Evolutionary conservation across 92 coral and sea anemone genomes (phyloP), one percentile per base, ranked within the genome.

Genomic region (Scolanthus callimorphus): DNA sequence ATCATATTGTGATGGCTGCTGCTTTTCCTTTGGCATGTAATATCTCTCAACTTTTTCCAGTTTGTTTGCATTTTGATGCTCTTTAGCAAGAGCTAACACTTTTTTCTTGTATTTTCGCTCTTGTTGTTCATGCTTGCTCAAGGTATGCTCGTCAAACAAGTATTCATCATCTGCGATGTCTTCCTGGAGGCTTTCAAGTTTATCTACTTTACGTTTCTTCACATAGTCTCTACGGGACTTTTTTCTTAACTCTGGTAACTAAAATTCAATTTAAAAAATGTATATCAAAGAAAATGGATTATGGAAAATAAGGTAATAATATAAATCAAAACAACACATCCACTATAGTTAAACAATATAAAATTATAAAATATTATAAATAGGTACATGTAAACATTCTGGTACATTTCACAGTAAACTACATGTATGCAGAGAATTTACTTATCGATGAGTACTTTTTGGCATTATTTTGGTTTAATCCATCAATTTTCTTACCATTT

Each of bases 1-100:
- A 63, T 94, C 99, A 70, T 94, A 94, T 57, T 94, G 88, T 37
- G 99, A 91, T 0, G 99, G 99, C 49, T 84, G 70, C 10, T 85
- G 70, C 45, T 83, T 77, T 31, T 94, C 99, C 51, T 84, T 86
- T 0, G 99, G 99, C 97, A 94, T 94, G 25, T 55, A 87, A 63
- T 90, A 90, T 39, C 97, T 65, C 28, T 82, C 78, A 0, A 82
- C 89, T 50, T 94, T 94, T 55, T 88, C 95, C 29, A 88, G 59
- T 39, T 88, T 95, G 9, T 94, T 90, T 45, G 99, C 96, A 20
- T 85, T 74, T 25, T 78, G 80, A 61, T 94, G 85, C 44, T 94
- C 96, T 52, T 74, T 41, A 24, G 99, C 99, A 55, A 84, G 69
- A 9, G 74, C 51, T 45, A 71, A 75, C 39, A 94, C 96, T 37